Percentiles rank a stretch among this genome's conserved stretches.
Conservation (phyloP, 1,140 invertebrate genomes). For the Probaryconus sp. region DNA sequence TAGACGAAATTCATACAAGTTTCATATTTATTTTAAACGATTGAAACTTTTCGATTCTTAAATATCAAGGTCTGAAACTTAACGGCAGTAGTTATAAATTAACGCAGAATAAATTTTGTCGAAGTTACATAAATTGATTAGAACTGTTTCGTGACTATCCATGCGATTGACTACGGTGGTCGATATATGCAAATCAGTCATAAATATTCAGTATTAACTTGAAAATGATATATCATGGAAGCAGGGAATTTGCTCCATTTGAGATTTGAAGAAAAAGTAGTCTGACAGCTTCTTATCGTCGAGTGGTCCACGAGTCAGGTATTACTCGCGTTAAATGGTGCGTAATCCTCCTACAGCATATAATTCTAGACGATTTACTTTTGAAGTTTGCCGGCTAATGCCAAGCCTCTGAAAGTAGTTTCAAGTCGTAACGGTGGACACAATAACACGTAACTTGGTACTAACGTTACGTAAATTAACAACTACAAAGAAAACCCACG, state of each 20-base stretch:
- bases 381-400: slow-evolving; percentile 57
- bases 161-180: no score
- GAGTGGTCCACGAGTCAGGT: slow-evolving; percentile 47
- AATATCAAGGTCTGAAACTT: no score
- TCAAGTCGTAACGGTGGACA: slow-evolving; percentile 46
- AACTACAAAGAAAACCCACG: slow-evolving; percentile 31
- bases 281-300: slow-evolving; percentile 55
- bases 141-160: no score
- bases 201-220: slow-evolving; percentile 20
- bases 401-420: slow-evolving; percentile 49
- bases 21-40: no score
- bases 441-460: slow-evolving; percentile 58
- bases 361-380: slow-evolving; percentile 67
- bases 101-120: no score
- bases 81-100: no score
- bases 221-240: slow-evolving; percentile 2
- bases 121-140: no score
- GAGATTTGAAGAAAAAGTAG: slow-evolving; percentile 45
- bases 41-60: no score
- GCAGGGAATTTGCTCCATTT: slow-evolving; percentile 35
- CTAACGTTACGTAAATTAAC: slow-evolving; percentile 55
- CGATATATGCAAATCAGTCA: slow-evolving; percentile 5
- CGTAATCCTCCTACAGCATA: slow-evolving; percentile 59
- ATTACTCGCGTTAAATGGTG: slow-evolving; percentile 65
- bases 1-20: no score